A percentile compares a stretch with the other conserved stretches of the same genome.
Evolutionary conservation across 1,140 invertebrate genomes (phyloP).

Genomic region (Venustaconcha ellipsiformis): DNA sequence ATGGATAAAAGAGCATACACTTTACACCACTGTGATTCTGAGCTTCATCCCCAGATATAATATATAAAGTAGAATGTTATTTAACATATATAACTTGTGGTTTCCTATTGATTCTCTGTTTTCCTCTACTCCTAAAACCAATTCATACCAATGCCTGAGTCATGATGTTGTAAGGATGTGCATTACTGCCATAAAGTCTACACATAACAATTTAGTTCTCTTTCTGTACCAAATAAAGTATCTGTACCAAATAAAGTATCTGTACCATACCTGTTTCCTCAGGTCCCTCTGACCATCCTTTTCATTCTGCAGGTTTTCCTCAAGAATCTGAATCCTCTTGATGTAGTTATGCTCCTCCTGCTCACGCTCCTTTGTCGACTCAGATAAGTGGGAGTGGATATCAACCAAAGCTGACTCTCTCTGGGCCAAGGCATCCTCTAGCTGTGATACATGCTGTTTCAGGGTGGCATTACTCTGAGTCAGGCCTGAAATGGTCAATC

Average conservation of each 20-base stretch:
- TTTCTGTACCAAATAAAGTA: neutral
- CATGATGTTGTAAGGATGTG: too few relatives aligned
- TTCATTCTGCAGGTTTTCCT: constrained; percentile 61
- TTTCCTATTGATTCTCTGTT: too few relatives aligned
- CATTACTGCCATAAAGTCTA: too few relatives aligned
- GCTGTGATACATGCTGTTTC: constrained; percentile 63
- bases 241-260: neutral
- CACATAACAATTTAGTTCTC: too few relatives aligned
- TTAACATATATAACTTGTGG: too few relatives aligned
- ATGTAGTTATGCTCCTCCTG: constrained; percentile 47
- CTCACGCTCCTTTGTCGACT: constrained; percentile 41
- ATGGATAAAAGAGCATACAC: too few relatives aligned
- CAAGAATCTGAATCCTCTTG: constrained; percentile 53
- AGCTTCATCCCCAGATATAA: too few relatives aligned
- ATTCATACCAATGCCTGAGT: too few relatives aligned
- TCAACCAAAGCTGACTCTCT: constrained; percentile 62
- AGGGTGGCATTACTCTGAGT: constrained; percentile 61
- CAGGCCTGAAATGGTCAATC: constrained; percentile 45
- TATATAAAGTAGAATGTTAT: too few relatives aligned
- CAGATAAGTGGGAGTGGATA: constrained; percentile 48
- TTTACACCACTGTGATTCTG: too few relatives aligned
- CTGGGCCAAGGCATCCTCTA: constrained; percentile 64
- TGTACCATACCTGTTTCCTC: constrained; percentile 64
- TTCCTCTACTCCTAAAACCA: too few relatives aligned
- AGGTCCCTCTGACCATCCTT: constrained; percentile 62